Evolutionary conservation across 2,113 vertebrate genomes (phyloP), one percentile per base, ranked within the genome.

Genomic region (Loxodonta africana): DNA sequence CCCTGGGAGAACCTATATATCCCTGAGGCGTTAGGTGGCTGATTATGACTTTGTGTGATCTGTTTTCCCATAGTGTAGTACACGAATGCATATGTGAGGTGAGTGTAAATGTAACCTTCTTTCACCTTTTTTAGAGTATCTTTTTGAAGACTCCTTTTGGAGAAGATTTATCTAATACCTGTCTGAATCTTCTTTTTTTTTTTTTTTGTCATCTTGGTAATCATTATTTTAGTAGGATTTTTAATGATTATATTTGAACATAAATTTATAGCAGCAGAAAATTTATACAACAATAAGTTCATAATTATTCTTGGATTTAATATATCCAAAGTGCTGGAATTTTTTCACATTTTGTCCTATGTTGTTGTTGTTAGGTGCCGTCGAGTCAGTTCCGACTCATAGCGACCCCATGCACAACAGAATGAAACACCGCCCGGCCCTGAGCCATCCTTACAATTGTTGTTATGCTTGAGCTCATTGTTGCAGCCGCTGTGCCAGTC

Each of bases 21-120:
- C 37, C 73, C 83, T 3, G 67, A 76, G 73, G 85, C 33, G 9
- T 25, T 57, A 48, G 73, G 85, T 97, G 85, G 88, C 80, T 1
- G 17, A 33, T 87, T 57, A 63, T 83, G 37, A 92, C 44, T 83
- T 12, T 48, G n/a, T 69, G 21, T 90, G 65, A 86, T 77, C 23
- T 94, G 51, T 94, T 92, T 95, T 88, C 74, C 82, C 89, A 84
- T 15, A 33, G 67, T 71, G 41, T 76, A 77, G 37, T 77, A 76
- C 87, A 87, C 71, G 89, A 1, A 28, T 80, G 6, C 1, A 11
- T 15, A 15, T 90, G 88, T 94, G 96, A 90, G 60, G 37, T 28
- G 73, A 91, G 71, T 48, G 28, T 71, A 62, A 74, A 37, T 88
- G 65, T 65, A 71, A 23, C 28, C 74, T 60, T 23, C 53, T 37